A percentile compares a stretch with the other conserved stretches of the same genome.
These are phyloP conservation scores for Ptychodera flava DNA, from an alignment of 35 echinoderm and acorn worm genomes.

Conservation along the genomic window DNA sequence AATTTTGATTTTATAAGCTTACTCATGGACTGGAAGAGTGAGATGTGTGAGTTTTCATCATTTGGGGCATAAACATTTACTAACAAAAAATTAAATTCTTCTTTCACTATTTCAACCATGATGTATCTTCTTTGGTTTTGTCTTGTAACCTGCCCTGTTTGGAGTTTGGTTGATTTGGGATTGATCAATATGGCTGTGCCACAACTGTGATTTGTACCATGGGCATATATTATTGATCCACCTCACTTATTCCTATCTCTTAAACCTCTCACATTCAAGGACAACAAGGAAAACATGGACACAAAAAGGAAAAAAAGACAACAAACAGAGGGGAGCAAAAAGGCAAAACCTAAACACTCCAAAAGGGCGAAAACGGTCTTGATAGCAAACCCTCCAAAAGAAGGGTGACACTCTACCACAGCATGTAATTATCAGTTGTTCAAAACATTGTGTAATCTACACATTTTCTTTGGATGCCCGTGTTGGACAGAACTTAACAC, in stretches of 20 bases:
- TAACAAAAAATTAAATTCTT: slow-evolving; percentile 5
- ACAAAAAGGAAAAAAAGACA: no score
- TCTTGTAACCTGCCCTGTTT: not conserved
- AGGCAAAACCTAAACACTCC: no score
- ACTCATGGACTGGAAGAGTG: not conserved
- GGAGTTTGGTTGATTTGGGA: not conserved
- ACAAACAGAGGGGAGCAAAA: no score
- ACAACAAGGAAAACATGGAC: no score
- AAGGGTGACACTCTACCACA: no score
- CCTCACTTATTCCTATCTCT: not conserved
- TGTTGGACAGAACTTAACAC: no score
- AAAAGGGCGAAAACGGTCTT: no score
- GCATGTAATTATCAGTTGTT: no score
- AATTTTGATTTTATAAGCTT: not conserved
- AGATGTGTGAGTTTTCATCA: not conserved
- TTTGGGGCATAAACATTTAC: slow-evolving; percentile 15
- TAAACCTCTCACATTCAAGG: not conserved
- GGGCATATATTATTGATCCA: slow-evolving; percentile 22
- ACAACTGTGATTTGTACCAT: slow-evolving; percentile 5
- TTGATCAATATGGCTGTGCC: not conserved
- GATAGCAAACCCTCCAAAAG: no score
- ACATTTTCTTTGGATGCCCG: no score
- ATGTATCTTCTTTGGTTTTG: not conserved
- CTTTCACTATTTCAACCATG: slow-evolving; percentile 1
- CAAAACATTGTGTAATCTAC: no score